These are phyloP conservation scores for Eira barbara DNA, from an alignment of 2,113 vertebrate genomes.

Conservation along the genomic window DNA sequence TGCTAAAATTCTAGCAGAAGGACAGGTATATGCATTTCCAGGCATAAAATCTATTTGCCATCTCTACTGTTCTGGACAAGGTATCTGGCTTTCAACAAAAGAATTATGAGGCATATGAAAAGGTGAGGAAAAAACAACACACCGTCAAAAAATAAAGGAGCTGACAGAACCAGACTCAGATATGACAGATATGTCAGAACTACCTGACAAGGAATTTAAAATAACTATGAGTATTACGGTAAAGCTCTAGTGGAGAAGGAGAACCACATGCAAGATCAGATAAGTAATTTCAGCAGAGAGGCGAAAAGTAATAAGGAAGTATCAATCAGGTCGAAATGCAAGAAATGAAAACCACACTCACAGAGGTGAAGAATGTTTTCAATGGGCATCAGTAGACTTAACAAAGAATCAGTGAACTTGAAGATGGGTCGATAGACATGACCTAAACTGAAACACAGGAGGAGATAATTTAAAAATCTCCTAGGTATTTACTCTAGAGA, in stretches of 20 bases:
- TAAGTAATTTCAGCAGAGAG: neutral
- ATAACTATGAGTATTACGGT: neutral
- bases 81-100: constrained; percentile 8
- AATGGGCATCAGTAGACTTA: neutral
- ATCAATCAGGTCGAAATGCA: neutral
- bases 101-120: neutral
- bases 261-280: neutral
- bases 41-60: neutral
- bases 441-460: neutral
- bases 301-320: neutral
- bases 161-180: neutral
- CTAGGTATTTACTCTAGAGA: neutral
- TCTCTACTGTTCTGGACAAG: neutral
- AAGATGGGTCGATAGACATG: neutral
- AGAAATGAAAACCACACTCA: neutral
- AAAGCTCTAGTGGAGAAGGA: neutral
- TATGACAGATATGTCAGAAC: neutral
- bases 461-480: neutral
- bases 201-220: neutral
- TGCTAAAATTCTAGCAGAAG: neutral
- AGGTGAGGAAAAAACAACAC: neutral
- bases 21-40: neutral
- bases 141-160: neutral
- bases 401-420: neutral
- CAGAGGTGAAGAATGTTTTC: neutral